Base-by-base conservation (phyloP, 2,113 vertebrate species). In the Eurypyga helias region DNA sequence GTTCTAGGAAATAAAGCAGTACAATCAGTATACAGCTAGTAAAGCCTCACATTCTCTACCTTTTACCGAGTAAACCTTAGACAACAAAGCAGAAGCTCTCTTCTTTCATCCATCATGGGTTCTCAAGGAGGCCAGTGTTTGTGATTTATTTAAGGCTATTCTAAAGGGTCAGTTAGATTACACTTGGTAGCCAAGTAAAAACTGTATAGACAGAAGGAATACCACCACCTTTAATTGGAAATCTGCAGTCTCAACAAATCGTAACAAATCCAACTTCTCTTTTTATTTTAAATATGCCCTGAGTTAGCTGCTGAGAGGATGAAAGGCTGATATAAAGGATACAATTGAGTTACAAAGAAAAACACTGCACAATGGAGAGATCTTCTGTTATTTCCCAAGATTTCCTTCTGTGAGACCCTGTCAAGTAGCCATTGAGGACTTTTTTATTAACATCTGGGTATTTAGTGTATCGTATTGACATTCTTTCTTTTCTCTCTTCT, bases 1-100 rank as follows among this genome's bases (percentile, higher is more conserved):
- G 97, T 98, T 98, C 97, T 96, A 95, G 89, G 88, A 97, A 98
- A 95, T 96, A 98, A 97, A 97, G 90, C 69, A 1, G 10, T 91
- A 89, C 66, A 83, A 91, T 95, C 67, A 83, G 70, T 92, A 95
- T 76, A 85, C 88, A 88, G 48, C 78, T 64, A 65, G 92, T 65
- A 92, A 94, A 90, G 61, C 84, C 94, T 91, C 80, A 91, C 61
- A 78, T 87, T 94, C 90, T 88, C 87, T 96, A 87, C 66, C 66
- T 97, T 94, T 95, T 89, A 96, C 45, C 94, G 87, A 70, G 85
- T 91, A 96, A 95, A 87, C 52, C 66, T 94, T 80, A 92, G 85
- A 85, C 71, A 95, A 92, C 93, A 79, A 34, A 84, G 95, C 57
- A 86, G 58, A 89, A 93, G 71, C 31, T 60, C 73, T 71, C 34